Percentiles rank a stretch among this genome's conserved stretches.
Evolutionary conservation across 1,140 invertebrate species (phyloP).

Genomic region (Drosophila erecta): DNA sequence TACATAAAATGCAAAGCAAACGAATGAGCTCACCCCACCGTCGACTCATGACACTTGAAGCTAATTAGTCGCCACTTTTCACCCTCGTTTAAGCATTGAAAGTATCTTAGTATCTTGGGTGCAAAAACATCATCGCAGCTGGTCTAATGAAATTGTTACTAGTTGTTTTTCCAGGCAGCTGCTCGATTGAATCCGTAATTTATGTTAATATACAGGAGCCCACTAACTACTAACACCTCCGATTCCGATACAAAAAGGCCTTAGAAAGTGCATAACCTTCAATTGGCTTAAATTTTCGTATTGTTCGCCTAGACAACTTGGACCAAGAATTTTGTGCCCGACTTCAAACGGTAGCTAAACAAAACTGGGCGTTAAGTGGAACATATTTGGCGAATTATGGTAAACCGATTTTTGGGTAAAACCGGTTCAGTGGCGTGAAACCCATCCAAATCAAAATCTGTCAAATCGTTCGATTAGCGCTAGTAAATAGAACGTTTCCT

Average conservation of each 20-base stretch:
- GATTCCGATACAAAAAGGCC: constrained; percentile 15
- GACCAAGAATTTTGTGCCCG: constrained; percentile 38
- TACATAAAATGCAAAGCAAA: constrained; percentile 53
- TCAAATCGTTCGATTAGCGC: constrained; percentile 28
- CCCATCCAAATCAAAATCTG: constrained; percentile 15
- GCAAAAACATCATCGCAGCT: constrained; percentile 31
- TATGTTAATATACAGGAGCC: constrained; percentile 63
- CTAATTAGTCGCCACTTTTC: constrained; percentile 64
- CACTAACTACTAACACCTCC: constrained; percentile 24
- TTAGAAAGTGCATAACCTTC: constrained; percentile 75
- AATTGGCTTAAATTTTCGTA: constrained; percentile 20
- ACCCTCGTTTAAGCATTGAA: constrained; percentile 57
- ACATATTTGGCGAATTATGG: constrained; percentile 49
- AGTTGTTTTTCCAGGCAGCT: constrained; percentile 65
- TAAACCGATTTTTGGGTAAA: constrained; percentile 41
- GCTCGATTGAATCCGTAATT: constrained; percentile 71
- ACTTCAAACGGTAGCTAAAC: constrained; percentile 45
- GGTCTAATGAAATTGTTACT: constrained; percentile 71
- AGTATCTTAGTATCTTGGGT: constrained; percentile 28
- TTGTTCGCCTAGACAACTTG: constrained; percentile 53
- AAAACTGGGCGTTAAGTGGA: constrained; percentile 55
- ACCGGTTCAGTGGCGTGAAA: constrained; percentile 49
- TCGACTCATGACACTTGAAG: constrained; percentile 33
- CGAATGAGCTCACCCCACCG: constrained; percentile 33
- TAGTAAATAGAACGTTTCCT: constrained; percentile 60